These are phyloP conservation scores for Sialia sialis DNA, from an alignment of 2,113 vertebrate species.

Conservation along the genomic window DNA sequence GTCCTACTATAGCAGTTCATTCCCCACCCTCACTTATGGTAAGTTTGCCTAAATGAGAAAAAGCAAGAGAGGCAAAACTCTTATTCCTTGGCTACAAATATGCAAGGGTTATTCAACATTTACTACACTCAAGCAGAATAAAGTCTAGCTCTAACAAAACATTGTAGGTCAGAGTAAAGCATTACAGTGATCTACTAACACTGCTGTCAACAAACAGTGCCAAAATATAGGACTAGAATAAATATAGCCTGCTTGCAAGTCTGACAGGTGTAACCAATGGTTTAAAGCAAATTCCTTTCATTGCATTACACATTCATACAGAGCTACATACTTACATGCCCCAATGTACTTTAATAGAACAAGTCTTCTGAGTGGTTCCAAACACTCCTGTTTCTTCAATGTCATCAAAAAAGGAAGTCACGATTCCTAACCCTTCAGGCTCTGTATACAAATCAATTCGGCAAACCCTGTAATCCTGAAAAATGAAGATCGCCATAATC, in stretches of 20 bases:
- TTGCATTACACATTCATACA: neutral
- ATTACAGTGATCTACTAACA: neutral
- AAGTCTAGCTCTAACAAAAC: neutral
- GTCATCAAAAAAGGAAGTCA: conserved; percentile 84
- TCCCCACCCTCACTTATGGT: accelerated
- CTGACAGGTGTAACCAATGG: neutral
- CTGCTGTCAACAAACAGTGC: neutral
- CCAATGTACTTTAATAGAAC: conserved; percentile 90
- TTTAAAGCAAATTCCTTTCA: conserved; percentile 19
- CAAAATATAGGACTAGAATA: neutral
- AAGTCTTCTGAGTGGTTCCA: conserved; percentile 82
- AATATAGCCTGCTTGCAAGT: neutral
- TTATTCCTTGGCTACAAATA: neutral
- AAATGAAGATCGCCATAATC: conserved; percentile 15
- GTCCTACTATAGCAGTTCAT: neutral
- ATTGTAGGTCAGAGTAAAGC: neutral
- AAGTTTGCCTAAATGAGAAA: neutral
- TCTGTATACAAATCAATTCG: conserved; percentile 90
- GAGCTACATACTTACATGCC: conserved; percentile 84
- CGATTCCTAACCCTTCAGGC: conserved; percentile 82
- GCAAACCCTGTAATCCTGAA: conserved; percentile 88
- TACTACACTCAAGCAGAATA: neutral
- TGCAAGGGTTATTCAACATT: neutral
- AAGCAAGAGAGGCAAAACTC: neutral
- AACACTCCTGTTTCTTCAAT: conserved; percentile 82